These are phyloP conservation scores for Acholoe squamosa DNA, from an alignment of 2,888 invertebrate species.

Conservation along the genomic window DNA sequence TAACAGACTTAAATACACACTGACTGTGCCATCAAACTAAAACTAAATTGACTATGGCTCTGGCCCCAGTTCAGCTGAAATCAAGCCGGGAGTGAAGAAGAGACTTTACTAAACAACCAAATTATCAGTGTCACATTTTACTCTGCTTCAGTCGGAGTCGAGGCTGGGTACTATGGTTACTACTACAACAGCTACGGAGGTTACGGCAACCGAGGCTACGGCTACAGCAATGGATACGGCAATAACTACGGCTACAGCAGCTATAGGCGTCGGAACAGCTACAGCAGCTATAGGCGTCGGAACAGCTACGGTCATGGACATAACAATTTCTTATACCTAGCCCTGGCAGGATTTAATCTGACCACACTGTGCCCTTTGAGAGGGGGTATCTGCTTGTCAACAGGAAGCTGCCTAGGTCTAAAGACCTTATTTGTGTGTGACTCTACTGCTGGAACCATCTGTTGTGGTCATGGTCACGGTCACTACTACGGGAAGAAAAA, in stretches of 20 bases:
- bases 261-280: background rate
- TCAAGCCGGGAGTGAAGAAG: background rate
- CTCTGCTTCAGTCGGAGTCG: conserved; percentile 10
- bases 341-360: background rate
- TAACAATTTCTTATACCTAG: background rate
- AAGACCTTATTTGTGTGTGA: conserved; percentile 13
- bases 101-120: background rate
- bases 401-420: background rate
- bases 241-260: background rate
- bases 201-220: background rate
- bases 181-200: conserved; percentile 21
- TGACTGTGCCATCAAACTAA: background rate
- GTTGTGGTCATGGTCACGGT: background rate
- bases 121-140: background rate
- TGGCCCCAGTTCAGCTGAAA: background rate
- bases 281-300: background rate
- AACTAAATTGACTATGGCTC: background rate
- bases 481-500: background rate
- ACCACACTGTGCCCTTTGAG: background rate
- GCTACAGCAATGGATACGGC: background rate
- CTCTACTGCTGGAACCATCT: background rate
- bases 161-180: background rate
- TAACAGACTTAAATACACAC: too few relatives aligned
- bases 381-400: background rate
- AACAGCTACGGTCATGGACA: background rate